phyloP scores from a whole-genome alignment of 2,888 invertebrate species.

The Apeira syringaria region DNA sequence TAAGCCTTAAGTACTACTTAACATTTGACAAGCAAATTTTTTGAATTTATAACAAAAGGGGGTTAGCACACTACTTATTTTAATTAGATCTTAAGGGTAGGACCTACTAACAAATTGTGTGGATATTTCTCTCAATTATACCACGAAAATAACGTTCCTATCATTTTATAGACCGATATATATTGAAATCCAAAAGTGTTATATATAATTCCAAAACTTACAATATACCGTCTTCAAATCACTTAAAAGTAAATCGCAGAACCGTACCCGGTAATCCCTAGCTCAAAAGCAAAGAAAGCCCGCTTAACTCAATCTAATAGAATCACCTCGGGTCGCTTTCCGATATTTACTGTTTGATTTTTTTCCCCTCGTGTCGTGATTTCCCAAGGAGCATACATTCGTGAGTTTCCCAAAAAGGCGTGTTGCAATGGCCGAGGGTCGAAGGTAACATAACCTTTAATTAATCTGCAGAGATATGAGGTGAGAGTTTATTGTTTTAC shows the following conservation, averaged over 20 bases:
- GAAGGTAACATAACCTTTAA: conserved; percentile 70
- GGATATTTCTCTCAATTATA: too few species aligned
- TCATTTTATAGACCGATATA: too few species aligned
- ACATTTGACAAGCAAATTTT: too few species aligned
- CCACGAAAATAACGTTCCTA: too few species aligned
- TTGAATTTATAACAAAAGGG: too few species aligned
- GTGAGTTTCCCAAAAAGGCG: conserved; percentile 63
- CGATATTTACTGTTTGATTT: conserved; percentile 81
- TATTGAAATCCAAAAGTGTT: too few species aligned
- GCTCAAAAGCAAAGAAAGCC: conserved; percentile 56
- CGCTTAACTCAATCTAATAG: conserved; percentile 77
- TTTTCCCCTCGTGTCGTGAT: conserved; percentile 71
- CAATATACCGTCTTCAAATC: conserved; percentile 1
- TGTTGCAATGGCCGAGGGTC: conserved; percentile 70
- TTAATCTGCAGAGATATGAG: conserved; percentile 53
- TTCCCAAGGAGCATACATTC: conserved; percentile 51
- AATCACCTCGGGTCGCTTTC: conserved; percentile 79
- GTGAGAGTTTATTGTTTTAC: conserved; percentile 45
- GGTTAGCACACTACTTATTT: too few species aligned
- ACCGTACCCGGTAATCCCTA: conserved; percentile 46
- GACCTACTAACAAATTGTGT: too few species aligned
- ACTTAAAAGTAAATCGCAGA: conserved; percentile 45
- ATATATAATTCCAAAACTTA: too few species aligned
- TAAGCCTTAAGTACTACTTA: too few species aligned
- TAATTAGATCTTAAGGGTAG: too few species aligned